A percentile compares a stretch with the other conserved stretches of the same genome.
Conservation (phyloP, 2,888 invertebrate genomes). For the Folsomia candida region DNA sequence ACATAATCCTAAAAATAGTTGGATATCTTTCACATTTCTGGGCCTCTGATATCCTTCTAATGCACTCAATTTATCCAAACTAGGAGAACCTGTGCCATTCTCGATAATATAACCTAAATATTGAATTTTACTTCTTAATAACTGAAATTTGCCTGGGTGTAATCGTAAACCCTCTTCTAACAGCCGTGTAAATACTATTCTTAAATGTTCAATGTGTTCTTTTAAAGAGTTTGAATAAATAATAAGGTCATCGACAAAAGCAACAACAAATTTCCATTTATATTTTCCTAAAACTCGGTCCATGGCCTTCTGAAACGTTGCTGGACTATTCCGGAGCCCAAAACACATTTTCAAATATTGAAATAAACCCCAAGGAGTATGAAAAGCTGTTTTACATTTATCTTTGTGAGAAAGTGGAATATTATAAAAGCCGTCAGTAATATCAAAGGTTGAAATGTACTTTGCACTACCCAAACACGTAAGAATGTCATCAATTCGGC, state of each 20-base stretch:
- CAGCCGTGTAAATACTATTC: background rate
- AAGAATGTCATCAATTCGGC: background rate
- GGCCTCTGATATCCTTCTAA: constrained; percentile 1
- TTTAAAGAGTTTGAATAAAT: background rate
- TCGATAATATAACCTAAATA: too few relatives aligned
- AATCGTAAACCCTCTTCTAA: background rate
- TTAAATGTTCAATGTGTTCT: background rate
- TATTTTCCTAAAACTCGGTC: background rate
- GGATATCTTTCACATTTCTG: background rate
- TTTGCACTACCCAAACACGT: background rate
- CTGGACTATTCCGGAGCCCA: too few relatives aligned
- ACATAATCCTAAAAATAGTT: background rate
- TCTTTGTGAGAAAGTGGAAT: background rate
- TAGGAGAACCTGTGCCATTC: background rate
- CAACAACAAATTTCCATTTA: constrained; percentile 3
- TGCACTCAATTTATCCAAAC: too few relatives aligned
- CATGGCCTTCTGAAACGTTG: too few relatives aligned
- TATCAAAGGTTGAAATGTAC: constrained; percentile 1
- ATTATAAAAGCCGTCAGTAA: background rate
- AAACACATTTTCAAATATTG: too few relatives aligned
- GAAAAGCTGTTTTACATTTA: background rate
- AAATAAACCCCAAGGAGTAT: background rate
- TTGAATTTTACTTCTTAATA: background rate
- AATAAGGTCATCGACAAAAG: background rate
- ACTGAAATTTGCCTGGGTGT: too few relatives aligned